These are phyloP conservation scores for Pterocles orientalis DNA, from an alignment of 2,113 vertebrate species.

Conservation along the genomic window DNA sequence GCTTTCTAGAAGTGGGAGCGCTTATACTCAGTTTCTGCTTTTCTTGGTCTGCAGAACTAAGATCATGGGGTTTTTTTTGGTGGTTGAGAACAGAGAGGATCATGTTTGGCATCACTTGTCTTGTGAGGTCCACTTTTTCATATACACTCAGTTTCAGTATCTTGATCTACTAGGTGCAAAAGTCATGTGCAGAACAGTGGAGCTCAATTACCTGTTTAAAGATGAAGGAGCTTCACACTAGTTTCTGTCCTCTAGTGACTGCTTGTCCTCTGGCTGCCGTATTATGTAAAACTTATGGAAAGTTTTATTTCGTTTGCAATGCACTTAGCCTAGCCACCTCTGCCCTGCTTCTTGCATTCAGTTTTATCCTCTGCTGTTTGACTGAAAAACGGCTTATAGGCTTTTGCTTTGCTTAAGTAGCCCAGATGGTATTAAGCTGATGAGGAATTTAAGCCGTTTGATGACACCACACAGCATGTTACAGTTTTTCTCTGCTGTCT, in stretches of 20 bases:
- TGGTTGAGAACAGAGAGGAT: not conserved
- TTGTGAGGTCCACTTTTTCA: not conserved
- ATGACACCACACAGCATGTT: not conserved
- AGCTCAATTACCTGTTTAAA: not conserved
- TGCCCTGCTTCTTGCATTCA: not conserved
- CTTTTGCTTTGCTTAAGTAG: constrained; percentile 12
- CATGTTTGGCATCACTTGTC: not conserved
- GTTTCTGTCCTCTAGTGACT: not conserved
- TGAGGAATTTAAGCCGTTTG: not conserved
- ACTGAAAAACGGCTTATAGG: not conserved
- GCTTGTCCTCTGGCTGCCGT: not conserved
- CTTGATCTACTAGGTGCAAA: not conserved
- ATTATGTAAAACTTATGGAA: not conserved
- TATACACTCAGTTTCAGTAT: not conserved
- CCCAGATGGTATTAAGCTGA: not conserved
- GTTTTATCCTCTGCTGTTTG: not conserved
- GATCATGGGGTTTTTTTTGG: not conserved
- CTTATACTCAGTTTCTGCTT: not conserved
- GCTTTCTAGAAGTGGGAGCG: not conserved
- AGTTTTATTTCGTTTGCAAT: not conserved
- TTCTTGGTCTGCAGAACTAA: not conserved
- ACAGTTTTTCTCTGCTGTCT: not conserved
- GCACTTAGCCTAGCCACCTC: not conserved
- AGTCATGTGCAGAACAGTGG: not conserved
- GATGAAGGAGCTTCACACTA: not conserved